Evolutionary conservation across 2,888 invertebrate genomes (phyloP).

Genomic region (Drosophila mulleri): DNA sequence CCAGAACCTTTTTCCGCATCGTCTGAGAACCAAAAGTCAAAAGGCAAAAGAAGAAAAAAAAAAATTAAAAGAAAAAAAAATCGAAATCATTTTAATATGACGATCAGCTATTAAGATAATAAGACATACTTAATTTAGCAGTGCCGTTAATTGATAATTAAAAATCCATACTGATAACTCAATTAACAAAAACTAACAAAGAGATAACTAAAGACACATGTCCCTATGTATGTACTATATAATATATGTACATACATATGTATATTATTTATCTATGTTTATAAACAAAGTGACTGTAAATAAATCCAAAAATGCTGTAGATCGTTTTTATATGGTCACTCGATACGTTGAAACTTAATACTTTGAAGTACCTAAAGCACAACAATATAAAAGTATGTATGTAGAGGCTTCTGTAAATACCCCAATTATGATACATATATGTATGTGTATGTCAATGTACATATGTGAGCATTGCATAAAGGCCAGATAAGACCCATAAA

Average conservation of each 20-base stretch:
- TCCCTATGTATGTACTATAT: neutral
- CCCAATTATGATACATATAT: conserved; percentile 3
- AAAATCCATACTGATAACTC: too few relatives aligned
- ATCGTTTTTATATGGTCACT: conserved; percentile 26
- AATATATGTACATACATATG: too few relatives aligned
- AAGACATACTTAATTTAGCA: neutral
- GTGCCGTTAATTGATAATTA: conserved; percentile 34
- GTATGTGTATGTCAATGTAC: neutral
- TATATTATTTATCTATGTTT: neutral
- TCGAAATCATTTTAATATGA: conserved; percentile 26
- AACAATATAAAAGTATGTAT: neutral
- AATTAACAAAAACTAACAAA: neutral
- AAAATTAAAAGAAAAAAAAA: too few relatives aligned
- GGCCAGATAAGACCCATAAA: neutral
- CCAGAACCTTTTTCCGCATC: conserved; percentile 19
- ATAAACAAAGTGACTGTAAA: neutral
- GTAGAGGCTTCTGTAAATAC: neutral
- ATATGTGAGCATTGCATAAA: too few relatives aligned
- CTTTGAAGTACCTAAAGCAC: conserved; percentile 7
- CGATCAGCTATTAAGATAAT: neutral
- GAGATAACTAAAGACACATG: neutral
- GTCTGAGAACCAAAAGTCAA: conserved; percentile 45
- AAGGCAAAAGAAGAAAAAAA: conserved; percentile 1
- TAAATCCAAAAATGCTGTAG: conserved; percentile 11
- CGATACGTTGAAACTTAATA: conserved; percentile 44